Evolutionary conservation across 2,797 vertebrate species (phyloP), one percentile per base, ranked within the genome.

Genomic region (Siniperca scherzeri): DNA sequence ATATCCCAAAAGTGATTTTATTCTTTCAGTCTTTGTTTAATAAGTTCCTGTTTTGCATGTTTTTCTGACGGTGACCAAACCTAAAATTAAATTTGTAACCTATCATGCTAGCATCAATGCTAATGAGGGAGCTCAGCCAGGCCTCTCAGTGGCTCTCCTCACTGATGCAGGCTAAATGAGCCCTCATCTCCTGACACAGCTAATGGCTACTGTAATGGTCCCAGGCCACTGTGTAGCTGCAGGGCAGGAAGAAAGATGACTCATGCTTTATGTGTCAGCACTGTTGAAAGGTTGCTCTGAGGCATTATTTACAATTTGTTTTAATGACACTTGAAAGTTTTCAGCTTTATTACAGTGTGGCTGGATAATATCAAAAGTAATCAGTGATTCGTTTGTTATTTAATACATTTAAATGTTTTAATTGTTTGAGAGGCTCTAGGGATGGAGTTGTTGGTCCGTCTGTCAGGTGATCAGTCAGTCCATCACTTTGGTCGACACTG

Each of bases 111-210:
- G 52, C 80, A 38, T 70, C 42, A 33, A 70, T 19, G 70, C 73
- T 84, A 77, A 89, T 84, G 78, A 88, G 70, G 59, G 55, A 66
- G 64, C 42, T 38, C n/a, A 22, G 53, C 71, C 33, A 36, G 65
- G 53, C 80, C 52, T 33, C 38, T 40, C 38, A 36, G 12, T 40
- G 40, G 68, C 76, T 77, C 71, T 77, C 46, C 70, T 69, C 70
- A 62, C 70, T 79, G 76, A 87, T 42, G 48, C 5, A 36, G 33
- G 46, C 81, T 68, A 83, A 89, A 88, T 42, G 75, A 90, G 80
- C 67, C 70, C 80, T 80, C 67, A 68, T 87, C 69, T 69, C 66
- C 77, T 56, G 83, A 85, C 77, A 68, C 52, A 16, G 82, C 67
- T 86, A 69, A 81, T 74, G 76, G 50, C 64, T 17, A 19, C 70